Percentiles rank a stretch among this genome's conserved stretches.
Conservation (phyloP, 2,888 invertebrate species). For the Callyntrura guangdongensis region DNA sequence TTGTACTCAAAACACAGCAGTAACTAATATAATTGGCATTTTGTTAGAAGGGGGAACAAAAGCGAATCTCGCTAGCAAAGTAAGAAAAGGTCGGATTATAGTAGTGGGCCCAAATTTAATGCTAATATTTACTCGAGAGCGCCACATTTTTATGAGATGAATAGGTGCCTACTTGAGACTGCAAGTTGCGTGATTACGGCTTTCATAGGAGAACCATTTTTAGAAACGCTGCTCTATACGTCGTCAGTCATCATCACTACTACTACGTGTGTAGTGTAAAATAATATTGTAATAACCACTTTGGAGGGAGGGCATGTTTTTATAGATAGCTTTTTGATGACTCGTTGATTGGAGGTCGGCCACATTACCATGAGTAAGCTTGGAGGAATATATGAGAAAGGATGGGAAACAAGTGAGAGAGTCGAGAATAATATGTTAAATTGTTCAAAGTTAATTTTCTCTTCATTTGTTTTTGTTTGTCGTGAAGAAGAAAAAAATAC, state of each 20-base stretch:
- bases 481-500: conserved; percentile 61
- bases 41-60: conserved; percentile 27
- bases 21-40: conserved; percentile 29
- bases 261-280: neutral
- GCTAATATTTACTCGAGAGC: conserved; percentile 2
- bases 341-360: conserved; percentile 75
- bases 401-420: neutral
- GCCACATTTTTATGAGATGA: neutral
- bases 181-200: neutral
- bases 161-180: too few species aligned
- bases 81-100: neutral
- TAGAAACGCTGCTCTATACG: too few species aligned
- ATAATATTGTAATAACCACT: conserved; percentile 22
- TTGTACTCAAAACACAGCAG: neutral
- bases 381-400: too few species aligned
- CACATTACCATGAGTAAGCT: conserved; percentile 62
- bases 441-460: conserved; percentile 71
- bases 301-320: conserved; percentile 50
- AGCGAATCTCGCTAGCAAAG: neutral
- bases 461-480: conserved; percentile 44
- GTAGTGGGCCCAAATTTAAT: neutral
- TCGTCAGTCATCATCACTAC: neutral
- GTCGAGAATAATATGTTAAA: conserved; percentile 17
- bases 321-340: conserved; percentile 64
- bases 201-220: neutral